A percentile compares a stretch with the other conserved stretches of the same genome.
Conservation (phyloP, 1,140 invertebrate genomes). For the Lepidostoma basale region DNA sequence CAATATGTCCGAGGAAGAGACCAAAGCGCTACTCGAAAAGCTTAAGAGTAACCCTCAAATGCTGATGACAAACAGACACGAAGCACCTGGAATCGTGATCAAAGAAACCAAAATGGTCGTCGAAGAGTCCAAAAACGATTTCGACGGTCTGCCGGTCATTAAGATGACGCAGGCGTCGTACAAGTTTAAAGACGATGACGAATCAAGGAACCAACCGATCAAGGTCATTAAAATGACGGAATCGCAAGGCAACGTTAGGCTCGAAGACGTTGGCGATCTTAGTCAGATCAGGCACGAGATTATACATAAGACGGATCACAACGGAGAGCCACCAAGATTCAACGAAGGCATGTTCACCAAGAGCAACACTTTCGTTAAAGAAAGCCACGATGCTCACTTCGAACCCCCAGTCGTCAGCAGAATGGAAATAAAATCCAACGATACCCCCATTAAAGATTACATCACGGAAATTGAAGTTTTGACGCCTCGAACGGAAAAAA, state of each 20-base stretch:
- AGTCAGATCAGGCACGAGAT: slow-evolving; percentile 22
- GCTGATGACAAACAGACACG: slow-evolving; percentile 52
- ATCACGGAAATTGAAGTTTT: slow-evolving; percentile 59
- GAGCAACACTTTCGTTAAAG: neutral
- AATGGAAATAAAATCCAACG: slow-evolving; percentile 23
- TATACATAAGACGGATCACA: slow-evolving; percentile 27
- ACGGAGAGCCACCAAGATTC: slow-evolving; percentile 8
- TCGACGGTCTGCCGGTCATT: slow-evolving; percentile 34
- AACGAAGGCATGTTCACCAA: neutral
- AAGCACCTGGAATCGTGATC: slow-evolving; percentile 55
- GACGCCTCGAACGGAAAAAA: slow-evolving; percentile 53
- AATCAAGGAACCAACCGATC: slow-evolving; percentile 52
- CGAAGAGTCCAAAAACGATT: slow-evolving; percentile 48
- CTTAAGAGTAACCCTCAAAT: slow-evolving; percentile 53
- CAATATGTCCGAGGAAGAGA: slow-evolving; percentile 56
- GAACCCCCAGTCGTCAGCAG: neutral
- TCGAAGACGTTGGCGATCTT: slow-evolving; percentile 4
- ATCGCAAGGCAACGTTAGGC: slow-evolving; percentile 37
- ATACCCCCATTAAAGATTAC: slow-evolving; percentile 35
- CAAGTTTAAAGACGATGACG: slow-evolving; percentile 45
- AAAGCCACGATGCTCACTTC: neutral
- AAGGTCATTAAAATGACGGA: slow-evolving; percentile 43
- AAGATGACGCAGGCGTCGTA: slow-evolving; percentile 40
- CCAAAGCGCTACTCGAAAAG: slow-evolving; percentile 56
- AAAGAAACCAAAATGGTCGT: slow-evolving; percentile 49